Evolutionary conservation across 1,140 invertebrate species (phyloP).

Genomic region (Nebria ingens): DNA sequence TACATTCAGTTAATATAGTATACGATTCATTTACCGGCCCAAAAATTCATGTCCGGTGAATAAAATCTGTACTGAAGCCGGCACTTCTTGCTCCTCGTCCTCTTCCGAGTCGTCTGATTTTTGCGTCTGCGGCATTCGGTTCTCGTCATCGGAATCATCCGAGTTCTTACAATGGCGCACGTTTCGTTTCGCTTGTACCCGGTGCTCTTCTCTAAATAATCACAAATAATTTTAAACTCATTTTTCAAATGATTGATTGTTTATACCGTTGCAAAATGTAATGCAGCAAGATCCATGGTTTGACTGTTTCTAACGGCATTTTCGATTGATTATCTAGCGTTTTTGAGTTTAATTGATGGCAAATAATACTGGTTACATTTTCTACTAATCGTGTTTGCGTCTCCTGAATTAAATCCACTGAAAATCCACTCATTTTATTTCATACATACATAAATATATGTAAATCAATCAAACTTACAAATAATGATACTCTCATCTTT

Average conservation of each 20-base stretch:
- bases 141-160: slow-evolving; percentile 10
- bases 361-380: slow-evolving; percentile 61
- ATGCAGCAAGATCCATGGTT: slow-evolving; percentile 78
- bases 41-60: slow-evolving; percentile 79
- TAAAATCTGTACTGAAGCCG: slow-evolving; percentile 65
- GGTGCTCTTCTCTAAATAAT: slow-evolving; percentile 40
- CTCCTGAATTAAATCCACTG: slow-evolving; percentile 43
- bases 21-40: slow-evolving; percentile 41
- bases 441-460: slow-evolving; percentile 4
- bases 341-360: slow-evolving; percentile 59
- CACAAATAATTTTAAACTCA: slow-evolving; percentile 12
- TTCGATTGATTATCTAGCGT: slow-evolving; percentile 43
- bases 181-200: slow-evolving; percentile 36
- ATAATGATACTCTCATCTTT: slow-evolving; percentile 44
- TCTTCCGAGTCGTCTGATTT: slow-evolving; percentile 30
- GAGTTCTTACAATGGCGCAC: slow-evolving; percentile 20
- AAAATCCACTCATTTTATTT: slow-evolving; percentile 21
- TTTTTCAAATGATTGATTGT: slow-evolving; percentile 12
- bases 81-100: slow-evolving; percentile 49
- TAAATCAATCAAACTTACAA: slow-evolving; percentile 26
- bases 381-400: slow-evolving; percentile 54
- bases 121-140: slow-evolving; percentile 12
- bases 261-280: slow-evolving; percentile 56
- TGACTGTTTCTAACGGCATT: slow-evolving; percentile 57
- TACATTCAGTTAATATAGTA: slow-evolving; percentile 12